Percentiles rank a stretch among this genome's conserved stretches.
These are phyloP conservation scores for Pteria penguin DNA, from an alignment of 2,888 invertebrate genomes.

Conservation along the genomic window DNA sequence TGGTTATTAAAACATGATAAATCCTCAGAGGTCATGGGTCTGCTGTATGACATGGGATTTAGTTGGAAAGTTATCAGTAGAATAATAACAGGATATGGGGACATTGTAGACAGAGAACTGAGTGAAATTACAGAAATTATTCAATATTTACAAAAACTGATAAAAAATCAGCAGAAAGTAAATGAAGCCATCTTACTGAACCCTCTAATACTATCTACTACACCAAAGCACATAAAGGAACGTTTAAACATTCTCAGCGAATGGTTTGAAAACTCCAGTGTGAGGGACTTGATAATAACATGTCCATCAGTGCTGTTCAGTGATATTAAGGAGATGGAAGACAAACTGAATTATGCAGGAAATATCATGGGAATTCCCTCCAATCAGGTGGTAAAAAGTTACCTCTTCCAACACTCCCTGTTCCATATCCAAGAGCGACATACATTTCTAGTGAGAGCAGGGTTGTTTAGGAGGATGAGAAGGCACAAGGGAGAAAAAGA, in stretches of 20 bases:
- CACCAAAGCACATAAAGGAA: background rate
- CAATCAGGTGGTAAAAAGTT: slow-evolving; percentile 57
- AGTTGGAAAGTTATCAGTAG: background rate
- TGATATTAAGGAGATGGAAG: slow-evolving; percentile 46
- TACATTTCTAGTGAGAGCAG: slow-evolving; percentile 57
- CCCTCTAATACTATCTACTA: slow-evolving; percentile 30
- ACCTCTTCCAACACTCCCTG: slow-evolving; percentile 53
- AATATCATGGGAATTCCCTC: slow-evolving; percentile 62
- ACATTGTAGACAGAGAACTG: background rate
- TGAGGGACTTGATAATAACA: slow-evolving; percentile 41
- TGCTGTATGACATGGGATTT: background rate
- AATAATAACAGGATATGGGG: background rate
- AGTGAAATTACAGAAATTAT: slow-evolving; percentile 1
- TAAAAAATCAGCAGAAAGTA: slow-evolving; percentile 26
- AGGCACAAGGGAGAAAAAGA: slow-evolving; percentile 48
- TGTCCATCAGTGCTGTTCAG: slow-evolving; percentile 53
- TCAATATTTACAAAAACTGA: slow-evolving; percentile 30
- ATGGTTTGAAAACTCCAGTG: slow-evolving; percentile 56
- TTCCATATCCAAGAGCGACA: slow-evolving; percentile 60
- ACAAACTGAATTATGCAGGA: slow-evolving; percentile 59
- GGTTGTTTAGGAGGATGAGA: slow-evolving; percentile 50
- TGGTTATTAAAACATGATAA: no score
- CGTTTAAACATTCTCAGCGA: slow-evolving; percentile 42
- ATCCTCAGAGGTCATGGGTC: background rate
- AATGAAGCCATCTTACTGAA: slow-evolving; percentile 14